Conservation (phyloP, 2,888 invertebrate genomes). For the Hipparchia semele region DNA sequence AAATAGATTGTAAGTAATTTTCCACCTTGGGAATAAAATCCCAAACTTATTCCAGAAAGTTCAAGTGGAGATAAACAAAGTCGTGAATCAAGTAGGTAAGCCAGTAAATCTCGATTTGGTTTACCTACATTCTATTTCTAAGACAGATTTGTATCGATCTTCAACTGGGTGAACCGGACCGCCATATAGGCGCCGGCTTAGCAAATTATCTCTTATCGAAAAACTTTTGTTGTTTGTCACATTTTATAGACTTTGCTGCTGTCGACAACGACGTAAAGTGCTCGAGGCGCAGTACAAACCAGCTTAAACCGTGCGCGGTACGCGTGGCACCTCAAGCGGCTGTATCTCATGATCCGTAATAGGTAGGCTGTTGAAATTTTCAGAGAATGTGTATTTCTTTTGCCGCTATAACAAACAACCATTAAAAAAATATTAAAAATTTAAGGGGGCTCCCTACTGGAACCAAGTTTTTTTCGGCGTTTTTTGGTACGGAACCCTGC, state of each 20-base stretch:
- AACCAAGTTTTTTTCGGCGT: too few species aligned
- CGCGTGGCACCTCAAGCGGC: too few species aligned
- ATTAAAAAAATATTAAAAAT: too few species aligned
- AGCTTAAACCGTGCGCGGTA: too few species aligned
- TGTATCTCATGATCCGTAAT: too few species aligned
- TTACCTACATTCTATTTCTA: conserved; percentile 57
- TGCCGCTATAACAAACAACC: too few species aligned
- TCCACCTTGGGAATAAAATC: too few species aligned
- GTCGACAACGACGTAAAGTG: not conserved
- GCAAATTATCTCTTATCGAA: conserved; percentile 48
- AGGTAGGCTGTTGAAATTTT: too few species aligned
- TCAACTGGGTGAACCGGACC: conserved; percentile 41
- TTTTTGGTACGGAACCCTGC: too few species aligned
- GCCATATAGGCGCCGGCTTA: conserved; percentile 60
- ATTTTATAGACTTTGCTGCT: not conserved
- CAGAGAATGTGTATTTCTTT: too few species aligned
- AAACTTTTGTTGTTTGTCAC: conserved; percentile 43
- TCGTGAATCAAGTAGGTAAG: conserved; percentile 19
- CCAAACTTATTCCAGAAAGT: not conserved
- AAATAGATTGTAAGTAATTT: not conserved
- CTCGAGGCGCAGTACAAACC: not conserved
- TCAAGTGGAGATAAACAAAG: conserved; percentile 11
- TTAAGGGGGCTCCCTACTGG: too few species aligned
- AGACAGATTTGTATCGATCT: conserved; percentile 55
- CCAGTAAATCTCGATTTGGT: conserved; percentile 34